Percentiles rank a stretch among this genome's conserved stretches.
Evolutionary conservation across 2,113 vertebrate genomes (phyloP).

Genomic region (Nycticebus coucang): DNA sequence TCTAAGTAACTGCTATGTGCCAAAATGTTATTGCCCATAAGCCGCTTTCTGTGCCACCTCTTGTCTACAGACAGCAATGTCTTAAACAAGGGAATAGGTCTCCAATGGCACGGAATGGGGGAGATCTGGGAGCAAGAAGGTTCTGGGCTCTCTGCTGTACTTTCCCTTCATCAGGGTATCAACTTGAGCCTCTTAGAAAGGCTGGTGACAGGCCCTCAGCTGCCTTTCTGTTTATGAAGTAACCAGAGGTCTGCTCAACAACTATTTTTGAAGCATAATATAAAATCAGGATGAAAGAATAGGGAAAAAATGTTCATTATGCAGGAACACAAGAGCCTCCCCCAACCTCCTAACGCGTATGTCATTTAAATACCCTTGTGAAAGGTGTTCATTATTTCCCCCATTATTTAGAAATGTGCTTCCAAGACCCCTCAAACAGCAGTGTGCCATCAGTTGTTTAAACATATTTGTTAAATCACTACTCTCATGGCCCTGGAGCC

Average conservation of each 20-base stretch:
- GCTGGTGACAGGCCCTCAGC: not conserved
- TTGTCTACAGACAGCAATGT: no score
- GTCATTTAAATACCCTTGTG: conserved; percentile 70
- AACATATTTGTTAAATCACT: conserved; percentile 64
- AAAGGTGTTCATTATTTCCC: conserved; percentile 70
- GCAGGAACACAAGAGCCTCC: not conserved
- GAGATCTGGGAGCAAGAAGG: not conserved
- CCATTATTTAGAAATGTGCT: conserved; percentile 64
- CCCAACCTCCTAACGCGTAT: conserved; percentile 70
- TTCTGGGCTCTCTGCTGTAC: not conserved
- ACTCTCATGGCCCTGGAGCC: not conserved
- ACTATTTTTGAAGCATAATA: conserved; percentile 26
- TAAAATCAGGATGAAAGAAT: conserved; percentile 8
- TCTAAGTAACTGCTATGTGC: no score
- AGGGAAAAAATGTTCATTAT: conserved; percentile 10
- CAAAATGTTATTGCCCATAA: not conserved
- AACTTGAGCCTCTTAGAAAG: not conserved
- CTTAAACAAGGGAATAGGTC: not conserved
- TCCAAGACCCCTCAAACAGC: conserved; percentile 64
- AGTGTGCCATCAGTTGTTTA: not conserved
- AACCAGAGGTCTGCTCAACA: conserved; percentile 20
- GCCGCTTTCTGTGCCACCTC: not conserved
- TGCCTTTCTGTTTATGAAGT: conserved; percentile 1
- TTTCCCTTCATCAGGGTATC: not conserved
- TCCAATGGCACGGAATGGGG: not conserved